These are phyloP conservation scores for Morelia viridis DNA, from an alignment of 2,797 vertebrate genomes.

Conservation along the genomic window DNA sequence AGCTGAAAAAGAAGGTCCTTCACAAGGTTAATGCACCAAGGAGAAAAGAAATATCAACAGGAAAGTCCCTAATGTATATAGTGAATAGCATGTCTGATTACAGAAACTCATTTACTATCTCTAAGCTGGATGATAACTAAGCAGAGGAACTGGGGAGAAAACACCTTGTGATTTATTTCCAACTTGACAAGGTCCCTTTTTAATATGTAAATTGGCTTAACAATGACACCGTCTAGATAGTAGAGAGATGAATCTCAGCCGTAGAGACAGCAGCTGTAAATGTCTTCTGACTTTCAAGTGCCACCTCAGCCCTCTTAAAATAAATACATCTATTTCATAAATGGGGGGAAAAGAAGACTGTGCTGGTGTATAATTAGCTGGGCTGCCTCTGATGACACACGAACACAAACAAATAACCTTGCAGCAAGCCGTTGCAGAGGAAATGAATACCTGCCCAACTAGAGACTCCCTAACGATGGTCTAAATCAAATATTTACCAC, in stretches of 20 bases:
- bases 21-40: background rate
- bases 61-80: background rate
- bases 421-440: slow-evolving; percentile 26
- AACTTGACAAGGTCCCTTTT: slow-evolving; percentile 31
- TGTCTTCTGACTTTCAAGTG: slow-evolving; percentile 21
- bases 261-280: background rate
- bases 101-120: slow-evolving; percentile 25
- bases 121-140: background rate
- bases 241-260: slow-evolving; percentile 43
- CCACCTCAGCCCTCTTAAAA: slow-evolving; percentile 55
- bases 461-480: background rate
- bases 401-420: background rate
- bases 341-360: background rate
- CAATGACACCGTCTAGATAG: slow-evolving; percentile 50
- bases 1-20: background rate
- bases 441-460: background rate
- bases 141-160: background rate
- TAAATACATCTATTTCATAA: slow-evolving; percentile 57
- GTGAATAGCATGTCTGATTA: background rate
- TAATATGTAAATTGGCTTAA: slow-evolving; percentile 51
- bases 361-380: slow-evolving; percentile 29
- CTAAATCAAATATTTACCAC: background rate
- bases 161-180: slow-evolving; percentile 14
- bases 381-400: background rate
- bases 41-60: slow-evolving; percentile 5